phyloP scores from a whole-genome alignment of 1,140 invertebrate genomes.

The Paraescarpia echinospica region DNA sequence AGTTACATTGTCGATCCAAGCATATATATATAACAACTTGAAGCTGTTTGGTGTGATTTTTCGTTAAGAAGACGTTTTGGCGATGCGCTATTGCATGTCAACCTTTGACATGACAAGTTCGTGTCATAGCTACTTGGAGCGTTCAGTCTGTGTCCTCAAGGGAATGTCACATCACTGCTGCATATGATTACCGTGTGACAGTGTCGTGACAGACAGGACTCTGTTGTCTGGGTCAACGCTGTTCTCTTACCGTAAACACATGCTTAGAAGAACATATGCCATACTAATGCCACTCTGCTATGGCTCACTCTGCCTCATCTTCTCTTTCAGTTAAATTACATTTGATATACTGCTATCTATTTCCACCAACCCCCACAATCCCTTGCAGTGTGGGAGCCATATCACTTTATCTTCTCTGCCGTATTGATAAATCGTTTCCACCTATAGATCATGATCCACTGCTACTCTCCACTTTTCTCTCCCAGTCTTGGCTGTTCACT shows the following conservation, averaged over 20 bases:
- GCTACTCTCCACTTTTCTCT: no score
- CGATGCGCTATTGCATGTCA: neutral
- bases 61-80: neutral
- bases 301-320: neutral
- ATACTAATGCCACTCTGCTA: neutral
- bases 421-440: no score
- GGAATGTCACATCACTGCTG: neutral
- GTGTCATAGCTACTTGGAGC: neutral
- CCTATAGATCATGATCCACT: no score
- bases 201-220: neutral
- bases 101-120: neutral
- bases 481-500: no score
- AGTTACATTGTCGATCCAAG: neutral
- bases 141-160: neutral
- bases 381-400: no score
- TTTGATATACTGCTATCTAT: no score
- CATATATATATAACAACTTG: neutral
- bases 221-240: neutral
- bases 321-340: neutral
- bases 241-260: neutral
- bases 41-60: neutral
- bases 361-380: no score
- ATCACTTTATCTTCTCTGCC: no score
- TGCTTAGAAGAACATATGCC: neutral
- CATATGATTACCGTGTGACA: neutral